These are phyloP conservation scores for Grammomys surdaster DNA, from an alignment of 2,113 vertebrate species.

Conservation along the genomic window DNA sequence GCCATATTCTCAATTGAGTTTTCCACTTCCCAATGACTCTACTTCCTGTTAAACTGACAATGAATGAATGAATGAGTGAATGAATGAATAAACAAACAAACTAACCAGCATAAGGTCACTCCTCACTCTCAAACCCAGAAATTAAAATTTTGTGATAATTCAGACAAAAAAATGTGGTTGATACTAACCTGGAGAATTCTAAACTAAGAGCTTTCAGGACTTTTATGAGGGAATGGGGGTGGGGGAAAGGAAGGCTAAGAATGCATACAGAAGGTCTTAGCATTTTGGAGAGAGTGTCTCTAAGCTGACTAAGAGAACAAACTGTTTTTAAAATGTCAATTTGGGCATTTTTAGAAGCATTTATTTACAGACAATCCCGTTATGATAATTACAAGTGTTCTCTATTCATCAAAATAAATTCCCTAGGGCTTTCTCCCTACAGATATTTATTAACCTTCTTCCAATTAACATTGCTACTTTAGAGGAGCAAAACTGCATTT, in stretches of 20 bases:
- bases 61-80: neutral
- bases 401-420: constrained; percentile 62
- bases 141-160: constrained; percentile 50
- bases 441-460: constrained; percentile 62
- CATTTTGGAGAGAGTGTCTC: constrained; percentile 1
- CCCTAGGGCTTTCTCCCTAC: constrained; percentile 52
- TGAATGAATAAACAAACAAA: neutral
- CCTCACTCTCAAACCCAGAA: neutral
- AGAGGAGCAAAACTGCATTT: constrained; percentile 40
- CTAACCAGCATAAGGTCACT: neutral
- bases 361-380: constrained; percentile 71
- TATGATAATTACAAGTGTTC: constrained; percentile 68
- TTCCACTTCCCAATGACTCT: neutral
- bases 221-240: neutral
- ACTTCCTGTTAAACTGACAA: neutral
- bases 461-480: constrained; percentile 51
- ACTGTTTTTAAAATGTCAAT: constrained; percentile 73
- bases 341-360: constrained; percentile 51
- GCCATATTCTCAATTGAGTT: neutral
- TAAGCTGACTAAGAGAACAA: constrained; percentile 67
- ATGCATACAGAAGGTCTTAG: constrained; percentile 38
- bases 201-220: neutral
- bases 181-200: constrained; percentile 22
- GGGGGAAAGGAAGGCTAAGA: neutral
- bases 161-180: neutral